phyloP scores from a whole-genome alignment of 2,888 invertebrate genomes.

The Mylabris sibirica region DNA sequence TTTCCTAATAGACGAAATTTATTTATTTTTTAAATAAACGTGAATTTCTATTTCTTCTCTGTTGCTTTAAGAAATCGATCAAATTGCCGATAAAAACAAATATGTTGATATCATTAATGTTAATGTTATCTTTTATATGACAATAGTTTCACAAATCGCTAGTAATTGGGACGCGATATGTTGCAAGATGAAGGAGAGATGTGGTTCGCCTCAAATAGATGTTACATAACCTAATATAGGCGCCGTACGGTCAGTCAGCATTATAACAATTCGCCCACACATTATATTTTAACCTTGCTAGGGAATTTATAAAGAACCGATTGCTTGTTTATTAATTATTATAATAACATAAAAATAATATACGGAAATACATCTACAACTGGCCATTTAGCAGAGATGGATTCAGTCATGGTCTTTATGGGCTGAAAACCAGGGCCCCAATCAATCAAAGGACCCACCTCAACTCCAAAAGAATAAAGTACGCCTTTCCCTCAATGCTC shows the following conservation, averaged over 20 bases:
- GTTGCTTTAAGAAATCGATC: too few species aligned
- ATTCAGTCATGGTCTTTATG: too few species aligned
- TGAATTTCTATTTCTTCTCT: too few species aligned
- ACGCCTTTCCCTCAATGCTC: too few species aligned
- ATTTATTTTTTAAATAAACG: too few species aligned
- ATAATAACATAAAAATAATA: conserved; percentile 35
- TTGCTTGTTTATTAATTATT: conserved; percentile 37
- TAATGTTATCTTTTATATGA: neutral
- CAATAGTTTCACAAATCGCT: neutral
- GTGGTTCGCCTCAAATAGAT: conserved; percentile 16
- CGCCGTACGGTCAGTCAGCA: conserved; percentile 34
- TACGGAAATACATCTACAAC: conserved; percentile 32
- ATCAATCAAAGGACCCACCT: too few species aligned
- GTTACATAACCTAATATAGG: conserved; percentile 50
- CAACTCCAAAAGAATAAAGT: too few species aligned
- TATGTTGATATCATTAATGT: neutral
- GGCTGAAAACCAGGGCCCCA: too few species aligned
- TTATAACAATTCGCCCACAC: conserved; percentile 38
- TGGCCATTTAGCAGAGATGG: too few species aligned
- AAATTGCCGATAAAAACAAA: too few species aligned
- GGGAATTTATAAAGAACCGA: conserved; percentile 27
- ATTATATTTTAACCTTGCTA: conserved; percentile 29
- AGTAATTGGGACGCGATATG: neutral
- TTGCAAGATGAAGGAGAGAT: conserved; percentile 8
- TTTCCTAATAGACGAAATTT: too few species aligned